These are phyloP conservation scores for Sarcophaga subvicina DNA, from an alignment of 2,888 invertebrate species.

Conservation along the genomic window DNA sequence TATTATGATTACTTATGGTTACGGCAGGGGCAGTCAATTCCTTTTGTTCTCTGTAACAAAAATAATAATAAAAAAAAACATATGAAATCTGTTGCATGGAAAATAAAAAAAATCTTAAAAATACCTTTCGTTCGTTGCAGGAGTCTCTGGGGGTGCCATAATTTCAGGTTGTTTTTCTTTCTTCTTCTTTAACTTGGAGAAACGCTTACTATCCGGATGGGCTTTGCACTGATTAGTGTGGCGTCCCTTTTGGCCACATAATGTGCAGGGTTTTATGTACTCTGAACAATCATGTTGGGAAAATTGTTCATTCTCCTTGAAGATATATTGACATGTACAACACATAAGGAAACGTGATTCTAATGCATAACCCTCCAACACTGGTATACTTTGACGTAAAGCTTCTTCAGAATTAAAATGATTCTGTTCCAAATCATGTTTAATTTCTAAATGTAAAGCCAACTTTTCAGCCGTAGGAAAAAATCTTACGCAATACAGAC, in stretches of 20 bases:
- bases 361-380: constrained; percentile 82
- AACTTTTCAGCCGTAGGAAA: constrained; percentile 91
- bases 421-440: constrained; percentile 89
- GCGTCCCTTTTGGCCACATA: constrained; percentile 80
- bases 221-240: constrained; percentile 80
- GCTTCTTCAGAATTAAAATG: constrained; percentile 87
- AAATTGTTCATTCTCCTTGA: constrained; percentile 89
- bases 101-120: background rate
- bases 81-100: background rate
- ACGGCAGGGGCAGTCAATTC: constrained; percentile 47
- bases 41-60: constrained; percentile 22
- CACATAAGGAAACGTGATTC: constrained; percentile 88
- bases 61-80: background rate
- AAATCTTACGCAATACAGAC: constrained; percentile 92
- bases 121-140: constrained; percentile 46
- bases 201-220: constrained; percentile 73
- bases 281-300: constrained; percentile 87
- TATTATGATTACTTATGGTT: constrained; percentile 44
- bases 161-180: constrained; percentile 53
- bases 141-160: background rate
- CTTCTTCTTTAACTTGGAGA: constrained; percentile 72
- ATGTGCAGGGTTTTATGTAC: constrained; percentile 78
- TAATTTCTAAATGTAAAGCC: constrained; percentile 89
- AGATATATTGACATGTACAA: constrained; percentile 90
- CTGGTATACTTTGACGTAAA: constrained; percentile 84